These are phyloP conservation scores for Leucoraja erinaceus DNA, from an alignment of 2,113 vertebrate genomes.

Conservation along the genomic window DNA sequence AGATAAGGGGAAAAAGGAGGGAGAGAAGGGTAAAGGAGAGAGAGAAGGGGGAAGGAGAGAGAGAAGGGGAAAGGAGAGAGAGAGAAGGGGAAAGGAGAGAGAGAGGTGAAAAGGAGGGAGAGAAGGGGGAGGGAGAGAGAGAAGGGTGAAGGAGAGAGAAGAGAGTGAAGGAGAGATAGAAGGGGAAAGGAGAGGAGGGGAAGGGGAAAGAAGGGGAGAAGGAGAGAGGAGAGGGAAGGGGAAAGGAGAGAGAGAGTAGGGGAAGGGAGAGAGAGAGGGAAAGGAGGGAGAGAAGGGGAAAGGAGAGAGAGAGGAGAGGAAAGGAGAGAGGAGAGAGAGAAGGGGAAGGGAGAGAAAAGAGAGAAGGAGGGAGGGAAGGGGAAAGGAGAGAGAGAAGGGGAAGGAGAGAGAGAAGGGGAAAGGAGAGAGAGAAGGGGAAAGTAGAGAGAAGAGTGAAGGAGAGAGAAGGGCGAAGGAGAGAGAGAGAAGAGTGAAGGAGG, in stretches of 20 bases:
- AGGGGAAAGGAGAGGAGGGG: no score
- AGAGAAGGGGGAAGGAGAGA: not conserved
- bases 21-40: not conserved
- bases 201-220: no score
- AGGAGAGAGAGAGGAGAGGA: not conserved
- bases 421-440: no score
- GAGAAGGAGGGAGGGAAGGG: not conserved
- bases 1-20: no score
- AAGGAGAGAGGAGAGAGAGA: not conserved
- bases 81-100: no score
- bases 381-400: not conserved
- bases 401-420: no score
- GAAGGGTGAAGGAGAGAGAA: no score
- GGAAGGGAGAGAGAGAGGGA: no score
- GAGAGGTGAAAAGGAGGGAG: no score
- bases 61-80: not conserved
- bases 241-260: not conserved
- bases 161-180: no score
- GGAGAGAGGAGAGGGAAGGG: not conserved
- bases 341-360: not conserved
- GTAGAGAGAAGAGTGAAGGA: not conserved
- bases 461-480: no score
- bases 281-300: accelerated
- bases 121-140: not conserved
- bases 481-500: no score